phyloP scores from a whole-genome alignment of 37 sponge, comb jelly and placozoan species.

The Amphimedon queenslandica region DNA sequence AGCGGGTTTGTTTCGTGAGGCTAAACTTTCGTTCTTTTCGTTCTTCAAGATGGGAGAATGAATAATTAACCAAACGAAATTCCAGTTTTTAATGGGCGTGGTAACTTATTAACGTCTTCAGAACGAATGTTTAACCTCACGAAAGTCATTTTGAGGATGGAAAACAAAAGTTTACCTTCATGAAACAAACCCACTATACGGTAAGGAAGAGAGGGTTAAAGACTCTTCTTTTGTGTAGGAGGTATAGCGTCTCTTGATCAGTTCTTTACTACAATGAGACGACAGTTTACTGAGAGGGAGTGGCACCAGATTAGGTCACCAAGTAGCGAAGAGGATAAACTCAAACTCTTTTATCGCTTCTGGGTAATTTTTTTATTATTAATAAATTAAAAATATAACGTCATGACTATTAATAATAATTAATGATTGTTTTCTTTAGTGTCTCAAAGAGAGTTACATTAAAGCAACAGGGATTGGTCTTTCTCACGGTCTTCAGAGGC shows the following conservation, averaged over 20 bases:
- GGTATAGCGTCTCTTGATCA: conserved; percentile 18
- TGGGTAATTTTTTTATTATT: conserved; percentile 51
- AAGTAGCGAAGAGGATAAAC: conserved; percentile 30
- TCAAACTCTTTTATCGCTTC: conserved; percentile 67
- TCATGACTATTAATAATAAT: not conserved
- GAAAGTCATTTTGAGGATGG: too few species aligned
- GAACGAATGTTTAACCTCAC: too few species aligned
- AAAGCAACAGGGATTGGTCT: conserved; percentile 85
- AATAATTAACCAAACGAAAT: too few species aligned
- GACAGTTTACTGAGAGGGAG: conserved; percentile 72
- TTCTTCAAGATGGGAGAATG: too few species aligned
- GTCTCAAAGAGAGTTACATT: conserved; percentile 92
- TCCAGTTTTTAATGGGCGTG: too few species aligned
- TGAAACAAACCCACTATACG: too few species aligned
- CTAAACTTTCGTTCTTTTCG: too few species aligned
- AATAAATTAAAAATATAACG: not conserved
- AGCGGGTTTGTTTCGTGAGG: too few species aligned
- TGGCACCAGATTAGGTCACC: conserved; percentile 60
- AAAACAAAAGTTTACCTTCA: too few species aligned
- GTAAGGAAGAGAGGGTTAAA: too few species aligned
- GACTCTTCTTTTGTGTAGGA: conserved; percentile 16
- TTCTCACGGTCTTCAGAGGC: conserved; percentile 61
- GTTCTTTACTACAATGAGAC: conserved; percentile 81
- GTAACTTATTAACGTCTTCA: too few species aligned
- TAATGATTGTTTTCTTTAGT: conserved; percentile 34